Percentiles rank a stretch among this genome's conserved stretches.
Conservation (phyloP, 2,113 vertebrate genomes). For the Chloebia gouldiae region DNA sequence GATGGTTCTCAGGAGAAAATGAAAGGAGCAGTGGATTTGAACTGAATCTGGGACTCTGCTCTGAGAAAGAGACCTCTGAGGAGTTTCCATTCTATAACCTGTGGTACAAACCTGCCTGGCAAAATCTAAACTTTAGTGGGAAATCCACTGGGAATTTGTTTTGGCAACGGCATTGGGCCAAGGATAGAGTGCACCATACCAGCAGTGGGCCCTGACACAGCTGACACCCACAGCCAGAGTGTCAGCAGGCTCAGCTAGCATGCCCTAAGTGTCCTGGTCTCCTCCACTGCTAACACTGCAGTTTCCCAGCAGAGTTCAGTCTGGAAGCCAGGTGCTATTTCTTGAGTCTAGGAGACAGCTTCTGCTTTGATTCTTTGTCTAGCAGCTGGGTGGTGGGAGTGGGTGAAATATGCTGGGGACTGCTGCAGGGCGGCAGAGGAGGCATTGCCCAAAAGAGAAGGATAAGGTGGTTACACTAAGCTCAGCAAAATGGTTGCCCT, state of each 20-base stretch:
- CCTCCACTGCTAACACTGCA: background rate
- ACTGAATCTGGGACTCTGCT: background rate
- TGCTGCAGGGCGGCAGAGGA: background rate
- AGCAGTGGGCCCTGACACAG: background rate
- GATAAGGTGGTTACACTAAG: background rate
- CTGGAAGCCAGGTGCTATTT: background rate
- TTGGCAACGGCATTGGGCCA: background rate
- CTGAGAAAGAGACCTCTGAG: background rate
- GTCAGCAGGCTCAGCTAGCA: background rate
- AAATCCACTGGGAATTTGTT: background rate
- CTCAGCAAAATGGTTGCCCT: background rate
- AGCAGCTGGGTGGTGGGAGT: background rate
- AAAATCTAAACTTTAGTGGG: background rate
- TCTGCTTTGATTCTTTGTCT: background rate
- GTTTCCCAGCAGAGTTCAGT: background rate
- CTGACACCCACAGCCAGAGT: background rate
- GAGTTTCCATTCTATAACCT: background rate
- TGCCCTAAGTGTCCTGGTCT: background rate
- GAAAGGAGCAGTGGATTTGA: background rate
- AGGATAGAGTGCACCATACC: background rate
- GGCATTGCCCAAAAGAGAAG: background rate
- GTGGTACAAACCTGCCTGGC: background rate
- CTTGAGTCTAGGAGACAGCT: background rate
- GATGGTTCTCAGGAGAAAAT: background rate
- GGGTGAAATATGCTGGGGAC: background rate